A percentile compares a stretch with the other conserved stretches of the same genome.
phyloP scores from a whole-genome alignment of 2,113 vertebrate species.

The Rana temporaria region DNA sequence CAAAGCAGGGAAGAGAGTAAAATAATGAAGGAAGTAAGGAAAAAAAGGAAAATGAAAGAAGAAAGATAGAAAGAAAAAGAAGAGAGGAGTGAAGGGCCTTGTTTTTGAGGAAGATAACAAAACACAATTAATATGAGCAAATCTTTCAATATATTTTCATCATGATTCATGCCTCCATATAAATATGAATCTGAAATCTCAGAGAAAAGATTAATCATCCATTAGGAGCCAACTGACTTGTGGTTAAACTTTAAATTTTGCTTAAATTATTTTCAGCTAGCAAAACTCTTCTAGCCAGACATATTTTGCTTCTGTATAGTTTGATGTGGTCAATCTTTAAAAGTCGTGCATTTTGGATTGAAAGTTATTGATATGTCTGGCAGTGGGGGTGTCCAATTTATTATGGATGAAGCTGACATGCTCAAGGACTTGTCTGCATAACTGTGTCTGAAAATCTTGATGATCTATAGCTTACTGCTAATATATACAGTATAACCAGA shows the following conservation, averaged over 20 bases:
- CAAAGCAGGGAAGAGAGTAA: too few species aligned
- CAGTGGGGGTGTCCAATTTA: conserved; percentile 22
- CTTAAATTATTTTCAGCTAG: neutral
- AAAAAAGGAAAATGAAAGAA: too few species aligned
- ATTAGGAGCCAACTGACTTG: neutral
- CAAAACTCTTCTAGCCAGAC: neutral
- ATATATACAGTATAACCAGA: conserved; percentile 24
- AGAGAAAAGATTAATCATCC: neutral
- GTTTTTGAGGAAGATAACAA: too few species aligned
- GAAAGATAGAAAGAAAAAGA: too few species aligned
- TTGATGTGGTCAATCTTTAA: conserved; percentile 14
- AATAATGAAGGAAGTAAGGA: too few species aligned
- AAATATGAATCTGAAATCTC: neutral
- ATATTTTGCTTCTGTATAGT: conserved; percentile 5
- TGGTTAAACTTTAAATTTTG: conserved; percentile 5
- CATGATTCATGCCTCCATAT: neutral
- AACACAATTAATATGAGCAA: too few species aligned
- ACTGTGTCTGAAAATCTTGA: conserved; percentile 11
- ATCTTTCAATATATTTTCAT: too few species aligned
- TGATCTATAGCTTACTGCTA: conserved; percentile 35
- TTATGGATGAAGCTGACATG: conserved; percentile 37
- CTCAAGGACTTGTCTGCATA: conserved; percentile 39
- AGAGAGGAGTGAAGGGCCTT: too few species aligned
- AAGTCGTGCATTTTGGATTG: conserved; percentile 20
- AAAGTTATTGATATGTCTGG: conserved; percentile 40